Base-by-base conservation (phyloP, 2,888 invertebrate genomes). In the Tortrix viridana region DNA sequence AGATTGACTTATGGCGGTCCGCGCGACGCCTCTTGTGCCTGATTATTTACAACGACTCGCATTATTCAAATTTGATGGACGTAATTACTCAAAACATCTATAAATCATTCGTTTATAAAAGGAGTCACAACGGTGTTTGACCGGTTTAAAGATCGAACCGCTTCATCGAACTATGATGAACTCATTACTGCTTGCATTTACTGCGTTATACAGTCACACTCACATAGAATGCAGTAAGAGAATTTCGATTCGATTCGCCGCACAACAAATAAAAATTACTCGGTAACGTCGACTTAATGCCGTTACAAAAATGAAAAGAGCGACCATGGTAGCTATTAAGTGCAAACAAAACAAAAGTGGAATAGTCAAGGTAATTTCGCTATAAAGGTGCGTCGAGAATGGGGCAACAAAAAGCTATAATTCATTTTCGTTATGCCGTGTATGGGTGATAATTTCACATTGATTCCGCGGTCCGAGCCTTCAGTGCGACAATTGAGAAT, bases 11-110 rank as follows among this genome's bases (percentile, higher is more conserved):
- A 88, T 85, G 82, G 82, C 80, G 79, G 81, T 85, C 85, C 78
- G 85, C 85, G 81, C 82, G 80, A 81, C 80, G 73, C 79, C 72
- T 77, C 82, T 77, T 74, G 74, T 76, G 75, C 79, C 78, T 84
- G 85, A 71, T 75, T 73, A 87, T 89, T 89, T 89, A 88, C 85
- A 83, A 87, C 81, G 81, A 85, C 82, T 84, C 81, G 82, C 84
- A 86, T 89, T 91, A 91, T 90, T 90, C 86, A 90, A 90, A 90
- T 90, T 90, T 89, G 89, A 92, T 91, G 89, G 88, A 86, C 86
- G 85, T 89, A 85, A 91, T 91, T 89, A 90, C 84, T 90, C 90
- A 89, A 87, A 89, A 88, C 87, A 88, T 70, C 74, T 79, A 90
- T 92, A 91, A 92, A 91, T 92, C 89, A 91, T 82, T 75, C 71